Percentiles rank a stretch among this genome's conserved stretches.
phyloP scores from a whole-genome alignment of 2,888 invertebrate species.

The Rhyacophila evoluta region DNA sequence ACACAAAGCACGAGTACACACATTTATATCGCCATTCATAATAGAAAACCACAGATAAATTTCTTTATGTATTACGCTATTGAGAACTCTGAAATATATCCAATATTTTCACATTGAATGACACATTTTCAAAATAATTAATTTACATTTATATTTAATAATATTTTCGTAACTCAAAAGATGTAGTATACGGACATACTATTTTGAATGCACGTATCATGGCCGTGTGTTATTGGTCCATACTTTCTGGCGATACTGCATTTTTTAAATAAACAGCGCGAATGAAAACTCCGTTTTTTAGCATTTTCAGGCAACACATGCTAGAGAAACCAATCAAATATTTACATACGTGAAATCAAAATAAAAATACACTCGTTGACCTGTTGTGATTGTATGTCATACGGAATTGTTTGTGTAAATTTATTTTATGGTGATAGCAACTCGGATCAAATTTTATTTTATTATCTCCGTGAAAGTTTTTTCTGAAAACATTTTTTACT shows the following conservation, averaged over 20 bases:
- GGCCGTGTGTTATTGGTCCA: not conserved
- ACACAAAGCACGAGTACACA: too few relatives aligned
- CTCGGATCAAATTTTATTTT: not conserved
- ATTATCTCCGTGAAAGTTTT: too few relatives aligned
- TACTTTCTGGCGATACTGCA: not conserved
- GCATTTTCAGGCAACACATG: not conserved
- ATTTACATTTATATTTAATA: too few relatives aligned
- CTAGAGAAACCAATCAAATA: not conserved
- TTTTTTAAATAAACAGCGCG: not conserved
- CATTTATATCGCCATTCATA: too few relatives aligned
- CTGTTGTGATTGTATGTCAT: not conserved
- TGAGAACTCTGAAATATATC: too few relatives aligned
- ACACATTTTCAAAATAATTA: too few relatives aligned
- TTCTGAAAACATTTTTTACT: too few relatives aligned
- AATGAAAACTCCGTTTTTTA: not conserved
- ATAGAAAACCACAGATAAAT: too few relatives aligned
- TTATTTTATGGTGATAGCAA: not conserved
- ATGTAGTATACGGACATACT: not conserved
- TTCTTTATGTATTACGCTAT: too few relatives aligned
- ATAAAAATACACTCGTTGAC: not conserved
- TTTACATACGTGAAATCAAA: not conserved
- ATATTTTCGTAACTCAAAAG: not conserved
- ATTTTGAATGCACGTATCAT: not conserved
- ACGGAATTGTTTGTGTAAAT: too few relatives aligned
- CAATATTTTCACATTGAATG: too few relatives aligned